Evolutionary conservation across 2,888 invertebrate genomes (phyloP), one percentile per base, ranked within the genome.

Genomic region (Morpho helenor): DNA sequence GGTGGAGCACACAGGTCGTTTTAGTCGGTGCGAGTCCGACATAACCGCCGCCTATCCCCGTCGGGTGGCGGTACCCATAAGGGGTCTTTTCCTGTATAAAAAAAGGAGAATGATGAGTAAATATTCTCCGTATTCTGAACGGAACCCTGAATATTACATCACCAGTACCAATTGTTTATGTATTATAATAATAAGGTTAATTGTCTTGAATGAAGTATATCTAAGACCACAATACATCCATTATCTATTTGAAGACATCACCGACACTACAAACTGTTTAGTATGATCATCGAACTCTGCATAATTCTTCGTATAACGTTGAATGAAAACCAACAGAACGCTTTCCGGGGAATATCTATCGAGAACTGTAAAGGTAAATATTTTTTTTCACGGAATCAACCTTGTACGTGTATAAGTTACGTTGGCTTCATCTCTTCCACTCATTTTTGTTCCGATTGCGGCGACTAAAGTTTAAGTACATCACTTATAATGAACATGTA

Each of bases 291-390:
- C 48, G 67, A 72, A 56, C 53, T 71, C 56, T 73, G 72, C 68
- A 62, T 74, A n/a, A 57, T 79, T 72, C 73, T 74, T 53, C 66
- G 73, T 70, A 77, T 72, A 46, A 61, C 69, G 49, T 68, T 74
- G 60, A 73, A 73, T 67, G 71, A 68, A 60, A 66, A 63, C 40
- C 66, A 70, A 64, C 65, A 70, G 55, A 60, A 68, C 64, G 56
- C 65, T 49, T 66, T 71, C 64, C 63, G 69, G 54, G 63, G 65
- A 56, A 55, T 65, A 58, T 62, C 64, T 54, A 60, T 67, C 58
- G 56, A 65, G 61, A 63, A 67, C 41, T 71, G 70, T 60, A 57
- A 62, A 64, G 74, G 75, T 77, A 77, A 76, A 75, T 68, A 72
- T 60, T 50, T 50, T 61, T 60, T 57, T 71, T 69, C 68, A 50